Conservation (phyloP, 2,797 vertebrate genomes). For the Anolis apletophallus region DNA sequence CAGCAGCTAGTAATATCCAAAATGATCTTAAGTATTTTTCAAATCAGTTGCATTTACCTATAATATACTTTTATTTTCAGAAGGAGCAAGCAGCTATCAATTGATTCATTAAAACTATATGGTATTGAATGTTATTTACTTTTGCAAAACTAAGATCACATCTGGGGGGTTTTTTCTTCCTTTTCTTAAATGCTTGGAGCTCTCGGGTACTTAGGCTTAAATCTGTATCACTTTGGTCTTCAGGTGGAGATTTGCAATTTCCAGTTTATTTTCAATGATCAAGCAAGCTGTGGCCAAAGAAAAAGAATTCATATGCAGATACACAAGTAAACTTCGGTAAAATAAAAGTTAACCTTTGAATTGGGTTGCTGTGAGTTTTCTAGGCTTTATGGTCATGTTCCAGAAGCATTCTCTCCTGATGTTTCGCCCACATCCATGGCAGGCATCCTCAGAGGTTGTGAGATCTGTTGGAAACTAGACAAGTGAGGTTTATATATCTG, state of each 20-base stretch:
- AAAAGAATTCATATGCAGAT: no score
- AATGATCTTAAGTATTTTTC: slow-evolving; percentile 22
- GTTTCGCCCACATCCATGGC: no score
- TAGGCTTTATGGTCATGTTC: no score
- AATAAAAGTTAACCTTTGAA: no score
- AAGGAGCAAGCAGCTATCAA: slow-evolving; percentile 24
- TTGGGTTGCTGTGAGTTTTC: no score
- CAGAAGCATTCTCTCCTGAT: no score
- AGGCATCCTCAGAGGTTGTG: no score
- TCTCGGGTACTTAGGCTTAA: neutral
- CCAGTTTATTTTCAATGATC: neutral
- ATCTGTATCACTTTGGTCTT: neutral
- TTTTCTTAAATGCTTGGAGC: slow-evolving; percentile 38
- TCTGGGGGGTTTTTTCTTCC: slow-evolving; percentile 42
- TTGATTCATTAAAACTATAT: slow-evolving; percentile 35
- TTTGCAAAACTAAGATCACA: neutral
- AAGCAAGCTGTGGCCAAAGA: neutral
- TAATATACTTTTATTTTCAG: neutral
- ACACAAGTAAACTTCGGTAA: no score
- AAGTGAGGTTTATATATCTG: no score
- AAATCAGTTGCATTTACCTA: slow-evolving; percentile 26
- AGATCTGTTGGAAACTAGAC: no score
- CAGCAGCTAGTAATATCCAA: slow-evolving; percentile 9
- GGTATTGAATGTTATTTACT: slow-evolving; percentile 16
- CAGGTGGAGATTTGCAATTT: neutral